phyloP scores from a whole-genome alignment of 1,140 invertebrate genomes.

The Argopecten irradians region DNA sequence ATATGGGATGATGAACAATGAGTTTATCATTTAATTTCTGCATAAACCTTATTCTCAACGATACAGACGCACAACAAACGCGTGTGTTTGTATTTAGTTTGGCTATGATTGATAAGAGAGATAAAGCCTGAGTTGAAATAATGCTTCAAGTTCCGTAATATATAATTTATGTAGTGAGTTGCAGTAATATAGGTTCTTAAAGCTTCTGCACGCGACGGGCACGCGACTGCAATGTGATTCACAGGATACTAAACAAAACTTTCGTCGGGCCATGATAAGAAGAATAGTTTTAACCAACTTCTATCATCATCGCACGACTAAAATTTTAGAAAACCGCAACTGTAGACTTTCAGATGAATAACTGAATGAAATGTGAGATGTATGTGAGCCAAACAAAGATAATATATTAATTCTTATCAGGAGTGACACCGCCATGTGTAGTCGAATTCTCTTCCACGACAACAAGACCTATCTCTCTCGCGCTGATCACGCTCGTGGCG shows the following conservation, averaged over 20 bases:
- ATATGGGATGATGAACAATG: not conserved
- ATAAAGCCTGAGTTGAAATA: not conserved
- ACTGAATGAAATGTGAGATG: not conserved
- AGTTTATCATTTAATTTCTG: not conserved
- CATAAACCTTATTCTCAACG: not conserved
- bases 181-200: not conserved
- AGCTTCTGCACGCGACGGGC: not conserved
- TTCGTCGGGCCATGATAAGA: constrained; percentile 13
- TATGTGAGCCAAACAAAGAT: not conserved
- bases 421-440: constrained; percentile 5
- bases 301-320: not conserved
- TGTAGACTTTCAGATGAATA: not conserved
- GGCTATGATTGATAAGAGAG: not conserved
- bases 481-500: not conserved
- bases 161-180: not conserved
- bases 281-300: not conserved
- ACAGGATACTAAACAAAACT: not conserved
- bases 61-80: not conserved
- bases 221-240: not conserved
- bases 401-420: not conserved
- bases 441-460: not conserved
- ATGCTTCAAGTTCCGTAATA: not conserved
- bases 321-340: not conserved
- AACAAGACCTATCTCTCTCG: not conserved
- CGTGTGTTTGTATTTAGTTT: not conserved